Evolutionary conservation across 1,140 invertebrate species (phyloP).

Genomic region (Macrocentrus cingulum): DNA sequence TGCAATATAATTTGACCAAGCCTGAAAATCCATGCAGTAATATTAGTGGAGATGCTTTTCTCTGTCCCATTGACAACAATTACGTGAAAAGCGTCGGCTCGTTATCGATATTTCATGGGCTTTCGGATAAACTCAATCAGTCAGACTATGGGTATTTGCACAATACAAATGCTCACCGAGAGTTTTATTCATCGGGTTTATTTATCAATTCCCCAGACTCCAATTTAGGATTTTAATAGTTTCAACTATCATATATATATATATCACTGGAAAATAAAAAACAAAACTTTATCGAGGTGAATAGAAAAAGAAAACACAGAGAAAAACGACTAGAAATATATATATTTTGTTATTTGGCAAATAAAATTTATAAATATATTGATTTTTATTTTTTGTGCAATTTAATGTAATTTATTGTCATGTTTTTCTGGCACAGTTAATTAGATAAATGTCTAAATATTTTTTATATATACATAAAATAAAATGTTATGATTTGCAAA

Average conservation of each 20-base stretch:
- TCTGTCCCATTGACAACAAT: constrained; percentile 23
- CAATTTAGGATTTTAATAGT: constrained; percentile 1
- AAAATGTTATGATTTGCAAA: too few species aligned
- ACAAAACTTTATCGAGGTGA: not conserved
- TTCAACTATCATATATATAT: not conserved
- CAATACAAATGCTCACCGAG: not conserved
- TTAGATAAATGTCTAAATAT: too few species aligned
- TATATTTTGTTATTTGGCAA: too few species aligned
- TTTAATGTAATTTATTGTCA: too few species aligned
- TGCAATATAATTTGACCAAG: not conserved
- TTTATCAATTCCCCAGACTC: constrained; percentile 12
- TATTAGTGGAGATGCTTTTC: not conserved
- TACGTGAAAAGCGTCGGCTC: constrained; percentile 17
- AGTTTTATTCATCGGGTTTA: constrained; percentile 6
- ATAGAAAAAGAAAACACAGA: not conserved
- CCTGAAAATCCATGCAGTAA: too few species aligned
- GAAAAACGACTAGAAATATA: too few species aligned
- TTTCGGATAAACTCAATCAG: constrained; percentile 20
- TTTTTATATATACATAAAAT: too few species aligned
- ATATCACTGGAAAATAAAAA: not conserved
- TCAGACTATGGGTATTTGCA: constrained; percentile 10
- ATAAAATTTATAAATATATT: too few species aligned
- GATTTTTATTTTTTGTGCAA: too few species aligned
- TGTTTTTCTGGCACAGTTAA: too few species aligned
- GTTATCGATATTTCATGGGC: constrained; percentile 28